Evolutionary conservation across 1,140 invertebrate genomes (phyloP).

Genomic region (Drosophila repleta): DNA sequence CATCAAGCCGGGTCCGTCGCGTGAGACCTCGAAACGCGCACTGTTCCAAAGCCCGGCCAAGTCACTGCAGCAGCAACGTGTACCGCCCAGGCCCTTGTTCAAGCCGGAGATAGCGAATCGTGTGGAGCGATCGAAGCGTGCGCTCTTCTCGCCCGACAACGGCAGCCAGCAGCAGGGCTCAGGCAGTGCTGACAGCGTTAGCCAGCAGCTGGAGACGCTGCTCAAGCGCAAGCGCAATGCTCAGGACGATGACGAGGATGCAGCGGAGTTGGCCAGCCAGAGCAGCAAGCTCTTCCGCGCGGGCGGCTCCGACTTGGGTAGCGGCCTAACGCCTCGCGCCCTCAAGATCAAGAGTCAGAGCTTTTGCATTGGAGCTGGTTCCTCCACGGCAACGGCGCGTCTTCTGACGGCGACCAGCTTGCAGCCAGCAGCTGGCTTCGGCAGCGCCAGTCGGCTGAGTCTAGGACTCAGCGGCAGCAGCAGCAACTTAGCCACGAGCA

Average conservation of each 20-base stretch:
- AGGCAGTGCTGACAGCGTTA: slow-evolving; percentile 40
- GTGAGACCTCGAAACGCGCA: slow-evolving; percentile 85
- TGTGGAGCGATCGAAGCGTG: slow-evolving; percentile 85
- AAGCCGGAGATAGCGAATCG: slow-evolving; percentile 81
- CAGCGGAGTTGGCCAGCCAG: slow-evolving; percentile 65
- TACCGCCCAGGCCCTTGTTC: slow-evolving; percentile 61
- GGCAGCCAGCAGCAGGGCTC: slow-evolving; percentile 21
- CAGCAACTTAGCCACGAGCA: slow-evolving; percentile 38
- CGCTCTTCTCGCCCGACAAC: slow-evolving; percentile 84
- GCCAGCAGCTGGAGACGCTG: slow-evolving; percentile 62
- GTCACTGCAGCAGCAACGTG: slow-evolving; percentile 56
- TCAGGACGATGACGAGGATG: slow-evolving; percentile 63
- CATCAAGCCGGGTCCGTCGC: slow-evolving; percentile 68
- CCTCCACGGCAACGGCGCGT: slow-evolving; percentile 64
- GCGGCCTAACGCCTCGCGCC: slow-evolving; percentile 71
- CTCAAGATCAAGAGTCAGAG: slow-evolving; percentile 82
- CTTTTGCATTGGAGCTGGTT: slow-evolving; percentile 83
- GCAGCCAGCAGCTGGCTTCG: slow-evolving; percentile 4
- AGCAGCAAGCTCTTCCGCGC: slow-evolving; percentile 72
- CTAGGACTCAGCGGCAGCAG: slow-evolving; percentile 52
- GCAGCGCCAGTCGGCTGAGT: slow-evolving; percentile 34
- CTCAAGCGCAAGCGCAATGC: slow-evolving; percentile 72
- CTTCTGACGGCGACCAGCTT: neutral
- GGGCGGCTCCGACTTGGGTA: slow-evolving; percentile 39
- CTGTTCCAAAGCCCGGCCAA: slow-evolving; percentile 87